These are phyloP conservation scores for Diabrotica virgifera DNA, from an alignment of 1,140 invertebrate genomes.

Conservation along the genomic window DNA sequence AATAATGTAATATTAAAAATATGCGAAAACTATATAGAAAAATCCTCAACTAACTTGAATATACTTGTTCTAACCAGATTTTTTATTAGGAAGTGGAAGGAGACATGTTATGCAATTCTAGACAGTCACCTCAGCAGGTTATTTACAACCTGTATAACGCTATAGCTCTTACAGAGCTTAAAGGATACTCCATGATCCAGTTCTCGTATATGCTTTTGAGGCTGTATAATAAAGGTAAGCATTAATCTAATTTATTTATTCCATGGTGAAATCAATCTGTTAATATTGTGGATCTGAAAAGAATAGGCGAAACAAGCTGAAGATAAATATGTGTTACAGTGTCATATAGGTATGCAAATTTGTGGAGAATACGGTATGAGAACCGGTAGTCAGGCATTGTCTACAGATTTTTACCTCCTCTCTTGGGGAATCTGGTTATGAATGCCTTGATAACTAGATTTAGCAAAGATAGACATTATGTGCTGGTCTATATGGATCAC, in stretches of 20 bases:
- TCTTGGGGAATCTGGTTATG: too few relatives aligned
- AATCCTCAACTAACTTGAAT: background rate
- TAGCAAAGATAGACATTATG: too few relatives aligned
- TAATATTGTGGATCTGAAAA: too few relatives aligned
- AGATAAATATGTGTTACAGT: too few relatives aligned
- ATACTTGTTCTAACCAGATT: conserved; percentile 8
- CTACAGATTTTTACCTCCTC: too few relatives aligned
- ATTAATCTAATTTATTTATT: background rate
- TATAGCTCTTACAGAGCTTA: conserved; percentile 75
- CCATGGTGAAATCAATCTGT: too few relatives aligned
- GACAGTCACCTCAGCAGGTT: conserved; percentile 76
- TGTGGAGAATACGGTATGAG: too few relatives aligned
- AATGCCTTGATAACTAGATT: too few relatives aligned
- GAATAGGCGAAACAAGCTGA: too few relatives aligned
- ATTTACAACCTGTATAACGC: conserved; percentile 78
- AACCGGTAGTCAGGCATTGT: too few relatives aligned
- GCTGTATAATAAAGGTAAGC: conserved; percentile 69
- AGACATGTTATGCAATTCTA: conserved; percentile 62
- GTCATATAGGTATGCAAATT: background rate
- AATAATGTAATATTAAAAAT: too few relatives aligned
- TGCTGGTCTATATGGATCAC: too few relatives aligned
- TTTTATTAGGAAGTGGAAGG: conserved; percentile 58
- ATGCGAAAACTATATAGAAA: background rate
- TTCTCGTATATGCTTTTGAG: conserved; percentile 80
- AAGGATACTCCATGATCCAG: conserved; percentile 83